A percentile compares a stretch with the other conserved stretches of the same genome.
Evolutionary conservation across 2,797 vertebrate species (phyloP).

Genomic region (Mionectes olivaceus): DNA sequence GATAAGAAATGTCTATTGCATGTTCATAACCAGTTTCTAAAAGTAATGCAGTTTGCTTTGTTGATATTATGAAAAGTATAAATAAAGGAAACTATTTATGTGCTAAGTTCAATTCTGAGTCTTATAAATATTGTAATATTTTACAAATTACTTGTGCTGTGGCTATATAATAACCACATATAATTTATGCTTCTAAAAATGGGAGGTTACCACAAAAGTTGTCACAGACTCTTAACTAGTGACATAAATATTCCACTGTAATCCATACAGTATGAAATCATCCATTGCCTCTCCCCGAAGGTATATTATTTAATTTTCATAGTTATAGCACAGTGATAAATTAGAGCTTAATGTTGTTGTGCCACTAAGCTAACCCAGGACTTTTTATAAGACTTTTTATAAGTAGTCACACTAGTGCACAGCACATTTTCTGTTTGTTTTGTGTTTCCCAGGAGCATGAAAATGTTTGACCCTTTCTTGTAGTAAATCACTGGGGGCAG

Average conservation of each 20-base stretch:
- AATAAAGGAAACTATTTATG: neutral
- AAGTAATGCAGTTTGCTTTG: neutral
- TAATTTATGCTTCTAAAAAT: neutral
- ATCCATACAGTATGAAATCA: neutral
- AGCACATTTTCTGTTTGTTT: neutral
- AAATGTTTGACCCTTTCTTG: neutral
- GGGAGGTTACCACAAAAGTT: neutral
- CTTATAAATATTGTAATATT: neutral
- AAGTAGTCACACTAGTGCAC: neutral
- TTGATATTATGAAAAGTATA: neutral
- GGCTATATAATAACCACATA: neutral
- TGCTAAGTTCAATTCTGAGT: neutral
- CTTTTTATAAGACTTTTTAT: neutral
- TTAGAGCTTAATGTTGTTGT: neutral
- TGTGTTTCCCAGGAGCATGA: neutral
- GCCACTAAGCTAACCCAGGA: neutral
- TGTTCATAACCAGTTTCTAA: neutral
- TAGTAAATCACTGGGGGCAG: neutral
- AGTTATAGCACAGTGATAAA: neutral
- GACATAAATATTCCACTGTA: neutral
- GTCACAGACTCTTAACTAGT: neutral
- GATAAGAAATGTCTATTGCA: neutral
- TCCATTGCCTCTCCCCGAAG: slow-evolving; percentile 15
- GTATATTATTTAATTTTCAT: slow-evolving; percentile 1
- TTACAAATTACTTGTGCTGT: neutral